Evolutionary conservation across 2,888 invertebrate species (phyloP).

Genomic region (Heteromyza rotundicornis): DNA sequence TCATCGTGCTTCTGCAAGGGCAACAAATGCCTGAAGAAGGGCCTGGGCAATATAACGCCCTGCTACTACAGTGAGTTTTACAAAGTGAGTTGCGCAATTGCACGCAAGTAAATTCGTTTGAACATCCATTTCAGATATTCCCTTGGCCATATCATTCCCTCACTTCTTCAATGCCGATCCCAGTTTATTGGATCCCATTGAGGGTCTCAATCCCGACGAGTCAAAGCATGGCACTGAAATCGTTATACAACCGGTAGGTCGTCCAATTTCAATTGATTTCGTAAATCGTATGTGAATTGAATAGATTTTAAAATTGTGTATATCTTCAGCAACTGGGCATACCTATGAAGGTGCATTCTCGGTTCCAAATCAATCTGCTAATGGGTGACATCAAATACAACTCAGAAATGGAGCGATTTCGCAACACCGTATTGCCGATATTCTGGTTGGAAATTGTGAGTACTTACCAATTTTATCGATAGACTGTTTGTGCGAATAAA

Average conservation of each 20-base stretch:
- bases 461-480: slow-evolving; percentile 28
- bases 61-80: slow-evolving; percentile 73
- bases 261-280: not conserved
- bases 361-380: slow-evolving; percentile 76
- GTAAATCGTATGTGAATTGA: not conserved
- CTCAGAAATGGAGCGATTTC: slow-evolving; percentile 68
- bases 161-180: slow-evolving; percentile 74
- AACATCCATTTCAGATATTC: slow-evolving; percentile 67
- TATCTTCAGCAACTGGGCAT: slow-evolving; percentile 71
- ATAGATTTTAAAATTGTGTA: not conserved
- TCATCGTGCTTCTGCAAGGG: slow-evolving; percentile 71
- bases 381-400: slow-evolving; percentile 71
- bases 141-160: slow-evolving; percentile 76
- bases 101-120: slow-evolving; percentile 10
- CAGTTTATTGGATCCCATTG: slow-evolving; percentile 66
- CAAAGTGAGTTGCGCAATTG: not conserved
- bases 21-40: slow-evolving; percentile 66
- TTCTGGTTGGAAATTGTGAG: slow-evolving; percentile 76
- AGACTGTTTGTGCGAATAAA: too few species aligned
- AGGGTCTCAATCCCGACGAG: slow-evolving; percentile 70
- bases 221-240: slow-evolving; percentile 65
- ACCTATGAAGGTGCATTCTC: slow-evolving; percentile 69
- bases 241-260: slow-evolving; percentile 74
- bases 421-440: slow-evolving; percentile 71
- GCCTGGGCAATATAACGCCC: slow-evolving; percentile 72